Evolutionary conservation across 2,797 vertebrate species (phyloP).

Genomic region (Propithecus deckenii): DNA sequence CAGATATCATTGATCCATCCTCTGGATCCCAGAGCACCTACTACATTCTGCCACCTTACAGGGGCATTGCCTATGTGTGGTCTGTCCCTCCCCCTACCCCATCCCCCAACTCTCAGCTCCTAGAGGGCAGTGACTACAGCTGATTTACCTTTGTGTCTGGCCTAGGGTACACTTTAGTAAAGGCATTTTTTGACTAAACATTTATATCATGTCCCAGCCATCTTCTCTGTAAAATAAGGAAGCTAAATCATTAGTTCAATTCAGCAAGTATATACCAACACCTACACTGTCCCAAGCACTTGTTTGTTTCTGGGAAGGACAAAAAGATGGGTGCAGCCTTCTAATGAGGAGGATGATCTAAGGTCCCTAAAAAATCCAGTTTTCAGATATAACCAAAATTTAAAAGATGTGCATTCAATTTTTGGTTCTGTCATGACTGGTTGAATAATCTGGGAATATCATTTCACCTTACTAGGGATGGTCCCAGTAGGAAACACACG

Average conservation of each 20-base stretch:
- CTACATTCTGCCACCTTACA: neutral
- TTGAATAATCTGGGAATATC: neutral
- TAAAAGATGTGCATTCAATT: neutral
- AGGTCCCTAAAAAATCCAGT: neutral
- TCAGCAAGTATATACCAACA: neutral
- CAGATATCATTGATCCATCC: fast-evolving
- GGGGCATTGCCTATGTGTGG: fast-evolving
- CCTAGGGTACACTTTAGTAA: neutral
- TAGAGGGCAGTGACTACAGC: fast-evolving
- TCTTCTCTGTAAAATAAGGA: neutral
- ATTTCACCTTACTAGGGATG: neutral
- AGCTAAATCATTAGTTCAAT: neutral
- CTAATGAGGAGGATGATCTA: neutral
- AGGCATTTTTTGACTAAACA: neutral
- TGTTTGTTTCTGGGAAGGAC: neutral
- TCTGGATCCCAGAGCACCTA: neutral
- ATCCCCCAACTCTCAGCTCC: neutral
- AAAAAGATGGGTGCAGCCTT: neutral
- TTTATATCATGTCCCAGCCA: neutral
- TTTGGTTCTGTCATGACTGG: neutral
- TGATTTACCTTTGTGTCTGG: neutral
- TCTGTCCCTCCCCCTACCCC: neutral
- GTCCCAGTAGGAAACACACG: neutral
- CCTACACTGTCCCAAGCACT: neutral
- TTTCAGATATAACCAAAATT: neutral